Conservation (phyloP, 1,140 invertebrate species). For the Eufriesea mexicana region DNA sequence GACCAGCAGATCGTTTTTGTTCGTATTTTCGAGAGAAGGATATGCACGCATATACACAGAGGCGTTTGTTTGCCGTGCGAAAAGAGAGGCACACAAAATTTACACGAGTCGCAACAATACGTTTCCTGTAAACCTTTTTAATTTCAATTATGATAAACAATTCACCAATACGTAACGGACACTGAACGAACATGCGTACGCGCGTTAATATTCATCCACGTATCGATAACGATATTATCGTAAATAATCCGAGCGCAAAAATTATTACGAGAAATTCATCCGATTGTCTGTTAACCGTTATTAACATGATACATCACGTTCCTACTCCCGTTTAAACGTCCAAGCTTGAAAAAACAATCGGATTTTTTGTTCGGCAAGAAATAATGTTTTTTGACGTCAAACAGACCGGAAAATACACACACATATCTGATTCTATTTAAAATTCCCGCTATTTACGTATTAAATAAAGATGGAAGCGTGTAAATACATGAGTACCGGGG, state of each 20-base stretch:
- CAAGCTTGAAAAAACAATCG: constrained; percentile 8
- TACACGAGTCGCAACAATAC: background rate
- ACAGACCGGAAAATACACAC: constrained; percentile 1
- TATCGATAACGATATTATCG: constrained; percentile 19
- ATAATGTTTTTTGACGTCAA: constrained; percentile 26
- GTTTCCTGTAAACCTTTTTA: constrained; percentile 17
- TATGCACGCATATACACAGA: background rate
- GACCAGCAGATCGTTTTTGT: constrained; percentile 59
- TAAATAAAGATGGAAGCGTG: constrained; percentile 29
- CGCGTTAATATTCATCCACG: background rate
- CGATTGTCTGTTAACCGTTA: constrained; percentile 24
- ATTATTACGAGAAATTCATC: constrained; percentile 3
- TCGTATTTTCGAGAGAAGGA: background rate
- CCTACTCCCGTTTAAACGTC: background rate
- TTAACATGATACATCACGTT: constrained; percentile 5
- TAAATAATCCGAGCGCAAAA: constrained; percentile 26
- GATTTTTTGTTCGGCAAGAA: background rate
- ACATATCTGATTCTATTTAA: constrained; percentile 17
- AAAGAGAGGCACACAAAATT: background rate
- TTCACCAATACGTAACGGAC: background rate
- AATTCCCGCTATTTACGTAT: constrained; percentile 37
- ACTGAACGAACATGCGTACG: background rate
- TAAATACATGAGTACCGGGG: background rate
- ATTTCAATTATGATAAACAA: constrained; percentile 25
- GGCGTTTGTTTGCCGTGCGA: background rate